These are phyloP conservation scores for Triplophysa rosa DNA, from an alignment of 2,113 vertebrate species.

Conservation along the genomic window DNA sequence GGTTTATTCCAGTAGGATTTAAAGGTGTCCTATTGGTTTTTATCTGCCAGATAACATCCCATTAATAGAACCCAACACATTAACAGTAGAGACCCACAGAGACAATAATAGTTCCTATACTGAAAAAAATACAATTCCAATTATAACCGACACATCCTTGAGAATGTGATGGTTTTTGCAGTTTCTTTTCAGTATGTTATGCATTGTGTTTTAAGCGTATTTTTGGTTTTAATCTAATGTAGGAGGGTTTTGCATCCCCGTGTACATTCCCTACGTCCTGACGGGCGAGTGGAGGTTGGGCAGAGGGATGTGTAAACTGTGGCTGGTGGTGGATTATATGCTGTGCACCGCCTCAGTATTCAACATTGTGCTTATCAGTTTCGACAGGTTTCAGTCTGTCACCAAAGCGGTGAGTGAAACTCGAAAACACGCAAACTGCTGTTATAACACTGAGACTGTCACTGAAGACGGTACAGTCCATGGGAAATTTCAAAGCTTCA, in stretches of 20 bases:
- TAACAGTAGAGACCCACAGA: too few relatives aligned
- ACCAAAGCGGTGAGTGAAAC: slow-evolving; percentile 69
- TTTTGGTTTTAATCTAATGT: slow-evolving; percentile 32
- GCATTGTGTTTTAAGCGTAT: background rate
- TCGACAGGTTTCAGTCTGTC: slow-evolving; percentile 75
- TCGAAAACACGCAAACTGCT: background rate
- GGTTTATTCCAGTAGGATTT: too few relatives aligned
- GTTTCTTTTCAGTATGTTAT: background rate
- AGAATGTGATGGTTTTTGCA: background rate
- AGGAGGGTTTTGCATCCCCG: slow-evolving; percentile 78
- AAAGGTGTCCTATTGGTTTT: too few relatives aligned
- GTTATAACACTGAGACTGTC: background rate
- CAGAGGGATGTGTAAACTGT: slow-evolving; percentile 71
- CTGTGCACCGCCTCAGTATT: slow-evolving; percentile 76
- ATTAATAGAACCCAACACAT: too few relatives aligned
- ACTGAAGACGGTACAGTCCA: too few relatives aligned
- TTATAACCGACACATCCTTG: too few relatives aligned
- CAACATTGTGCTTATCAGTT: slow-evolving; percentile 79
- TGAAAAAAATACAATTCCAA: too few relatives aligned
- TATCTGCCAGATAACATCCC: too few relatives aligned
- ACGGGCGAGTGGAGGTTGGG: slow-evolving; percentile 73
- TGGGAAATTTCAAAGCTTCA: too few relatives aligned
- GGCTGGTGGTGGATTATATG: slow-evolving; percentile 76
- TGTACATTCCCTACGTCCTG: slow-evolving; percentile 76
- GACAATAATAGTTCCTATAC: too few relatives aligned